phyloP scores from a whole-genome alignment of 2,797 vertebrate genomes.

The Parauchenoglanis punctatus region DNA sequence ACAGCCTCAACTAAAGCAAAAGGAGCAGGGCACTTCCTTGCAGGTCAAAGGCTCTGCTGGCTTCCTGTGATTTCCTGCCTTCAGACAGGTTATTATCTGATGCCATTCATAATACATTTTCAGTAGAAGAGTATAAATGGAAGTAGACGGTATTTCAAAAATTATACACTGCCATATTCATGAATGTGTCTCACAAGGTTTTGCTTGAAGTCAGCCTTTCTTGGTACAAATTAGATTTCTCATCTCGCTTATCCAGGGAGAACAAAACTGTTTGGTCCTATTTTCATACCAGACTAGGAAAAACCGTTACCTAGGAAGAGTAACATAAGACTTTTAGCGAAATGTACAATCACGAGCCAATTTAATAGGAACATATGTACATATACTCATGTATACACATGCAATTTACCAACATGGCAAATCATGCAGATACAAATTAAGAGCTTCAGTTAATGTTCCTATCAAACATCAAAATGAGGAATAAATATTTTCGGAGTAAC shows the following conservation, averaged over 20 bases:
- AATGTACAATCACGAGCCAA: background rate
- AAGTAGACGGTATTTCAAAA: conserved; percentile 7
- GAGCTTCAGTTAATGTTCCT: background rate
- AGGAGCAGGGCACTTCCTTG: background rate
- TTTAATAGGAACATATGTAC: background rate
- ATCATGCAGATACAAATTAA: background rate
- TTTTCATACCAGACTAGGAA: background rate
- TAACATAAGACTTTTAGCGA: background rate
- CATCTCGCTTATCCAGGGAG: background rate
- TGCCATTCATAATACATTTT: background rate
- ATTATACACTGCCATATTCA: background rate
- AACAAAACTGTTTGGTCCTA: background rate
- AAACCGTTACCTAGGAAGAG: background rate
- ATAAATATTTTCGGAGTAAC: background rate
- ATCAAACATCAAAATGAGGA: background rate
- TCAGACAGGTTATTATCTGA: background rate
- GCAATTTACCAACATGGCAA: background rate
- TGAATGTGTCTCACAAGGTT: background rate
- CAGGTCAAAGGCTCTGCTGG: background rate
- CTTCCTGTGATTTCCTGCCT: background rate
- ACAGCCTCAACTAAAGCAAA: conserved; percentile 5
- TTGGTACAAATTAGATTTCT: background rate
- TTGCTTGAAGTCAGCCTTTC: background rate
- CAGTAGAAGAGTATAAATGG: background rate
- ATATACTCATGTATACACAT: background rate